phyloP scores from a whole-genome alignment of 2,797 vertebrate genomes.

The Rhinoraja longicauda region DNA sequence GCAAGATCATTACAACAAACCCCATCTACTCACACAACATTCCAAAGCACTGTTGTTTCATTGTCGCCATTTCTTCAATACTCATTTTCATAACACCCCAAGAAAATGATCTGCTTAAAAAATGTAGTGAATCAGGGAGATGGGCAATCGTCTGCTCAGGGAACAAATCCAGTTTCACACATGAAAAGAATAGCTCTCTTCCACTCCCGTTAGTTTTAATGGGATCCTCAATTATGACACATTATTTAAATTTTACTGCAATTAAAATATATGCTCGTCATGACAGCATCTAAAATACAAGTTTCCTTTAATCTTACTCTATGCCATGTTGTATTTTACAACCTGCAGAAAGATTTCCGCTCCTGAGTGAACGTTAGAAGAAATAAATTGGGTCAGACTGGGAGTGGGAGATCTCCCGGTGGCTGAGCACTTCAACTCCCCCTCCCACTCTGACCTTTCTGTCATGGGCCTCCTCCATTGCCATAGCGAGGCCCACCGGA shows the following conservation, averaged over 20 bases:
- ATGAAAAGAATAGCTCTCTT: background rate
- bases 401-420: too few relatives aligned
- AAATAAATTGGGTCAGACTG: too few relatives aligned
- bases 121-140: background rate
- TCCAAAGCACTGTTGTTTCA: background rate
- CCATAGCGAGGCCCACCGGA: too few relatives aligned
- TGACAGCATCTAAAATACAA: background rate
- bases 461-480: too few relatives aligned
- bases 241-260: background rate
- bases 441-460: too few relatives aligned
- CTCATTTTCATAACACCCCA: too few relatives aligned
- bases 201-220: background rate
- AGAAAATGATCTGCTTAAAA: background rate
- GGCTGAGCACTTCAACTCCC: too few relatives aligned
- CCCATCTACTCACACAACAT: background rate
- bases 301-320: too few relatives aligned
- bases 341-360: too few relatives aligned
- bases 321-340: too few relatives aligned
- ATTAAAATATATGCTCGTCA: too few relatives aligned
- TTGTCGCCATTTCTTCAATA: background rate
- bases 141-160: background rate
- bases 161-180: background rate
- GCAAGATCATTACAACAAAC: background rate
- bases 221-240: background rate
- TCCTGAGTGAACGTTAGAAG: background rate